Conservation (phyloP, 2,113 vertebrate genomes). For the Cranoglanis bouderius region DNA sequence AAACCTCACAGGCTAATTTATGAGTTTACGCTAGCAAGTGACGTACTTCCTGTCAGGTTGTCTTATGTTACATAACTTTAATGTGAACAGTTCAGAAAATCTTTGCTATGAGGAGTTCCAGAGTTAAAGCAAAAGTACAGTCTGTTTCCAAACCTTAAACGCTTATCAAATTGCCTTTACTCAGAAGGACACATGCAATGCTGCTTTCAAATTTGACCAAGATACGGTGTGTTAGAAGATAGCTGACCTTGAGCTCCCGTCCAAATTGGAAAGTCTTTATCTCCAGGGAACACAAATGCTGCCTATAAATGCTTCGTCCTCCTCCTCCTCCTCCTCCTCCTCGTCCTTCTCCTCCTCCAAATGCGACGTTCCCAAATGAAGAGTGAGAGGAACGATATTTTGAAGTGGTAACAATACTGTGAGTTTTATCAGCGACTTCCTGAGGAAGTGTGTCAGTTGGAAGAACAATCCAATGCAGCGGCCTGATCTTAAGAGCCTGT, state of each 20-base stretch:
- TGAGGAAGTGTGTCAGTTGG: not conserved
- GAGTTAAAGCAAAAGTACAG: not conserved
- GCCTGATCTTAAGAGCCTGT: not conserved
- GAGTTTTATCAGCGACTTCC: not conserved
- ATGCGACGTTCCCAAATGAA: not conserved
- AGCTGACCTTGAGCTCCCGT: slow-evolving; percentile 17
- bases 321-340: not conserved
- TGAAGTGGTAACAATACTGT: not conserved
- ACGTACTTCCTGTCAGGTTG: not conserved
- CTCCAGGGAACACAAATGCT: slow-evolving; percentile 12
- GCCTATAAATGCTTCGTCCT: not conserved
- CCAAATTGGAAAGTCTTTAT: slow-evolving; percentile 32
- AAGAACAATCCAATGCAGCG: not conserved
- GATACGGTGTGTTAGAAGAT: slow-evolving; percentile 22
- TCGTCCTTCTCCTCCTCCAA: not conserved
- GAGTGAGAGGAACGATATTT: not conserved
- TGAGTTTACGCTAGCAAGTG: not conserved
- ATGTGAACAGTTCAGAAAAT: not conserved
- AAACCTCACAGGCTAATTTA: not conserved
- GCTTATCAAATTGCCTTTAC: slow-evolving; percentile 11
- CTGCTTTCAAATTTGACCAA: slow-evolving; percentile 16
- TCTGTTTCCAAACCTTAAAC: not conserved
- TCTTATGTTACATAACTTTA: not conserved
- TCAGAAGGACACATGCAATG: slow-evolving; percentile 14
- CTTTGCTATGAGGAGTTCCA: no score